phyloP scores from a whole-genome alignment of 2,113 vertebrate genomes.

The Zeus faber region DNA sequence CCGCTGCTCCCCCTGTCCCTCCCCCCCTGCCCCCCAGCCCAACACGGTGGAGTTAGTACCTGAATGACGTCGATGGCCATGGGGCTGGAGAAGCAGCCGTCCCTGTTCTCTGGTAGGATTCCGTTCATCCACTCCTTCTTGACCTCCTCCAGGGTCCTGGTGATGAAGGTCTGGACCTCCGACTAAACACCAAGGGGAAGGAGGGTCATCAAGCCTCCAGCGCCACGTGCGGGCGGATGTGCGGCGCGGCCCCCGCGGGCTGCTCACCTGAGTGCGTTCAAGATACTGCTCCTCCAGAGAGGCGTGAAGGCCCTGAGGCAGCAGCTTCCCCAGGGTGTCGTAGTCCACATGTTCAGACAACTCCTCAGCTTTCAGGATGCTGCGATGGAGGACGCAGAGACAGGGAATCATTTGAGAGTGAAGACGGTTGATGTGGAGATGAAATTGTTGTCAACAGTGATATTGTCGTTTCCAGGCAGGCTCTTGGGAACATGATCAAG shows the following conservation, averaged over 20 bases:
- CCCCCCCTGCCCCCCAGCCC: too few relatives aligned
- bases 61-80: slow-evolving; percentile 84
- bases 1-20: too few relatives aligned
- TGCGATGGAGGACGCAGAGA: slow-evolving; percentile 53
- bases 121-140: slow-evolving; percentile 70
- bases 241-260: neutral
- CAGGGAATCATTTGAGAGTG: neutral
- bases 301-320: slow-evolving; percentile 64
- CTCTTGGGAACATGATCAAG: too few relatives aligned
- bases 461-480: too few relatives aligned
- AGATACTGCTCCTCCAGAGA: slow-evolving; percentile 79
- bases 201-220: neutral
- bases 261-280: slow-evolving; percentile 70
- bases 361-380: slow-evolving; percentile 72
- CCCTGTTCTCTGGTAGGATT: slow-evolving; percentile 63
- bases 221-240: neutral
- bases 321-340: slow-evolving; percentile 74
- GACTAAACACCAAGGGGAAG: slow-evolving; percentile 28
- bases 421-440: neutral
- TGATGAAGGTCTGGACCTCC: slow-evolving; percentile 49
- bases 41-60: slow-evolving; percentile 60
- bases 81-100: slow-evolving; percentile 75
- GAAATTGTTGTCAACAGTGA: too few relatives aligned
- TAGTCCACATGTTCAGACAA: slow-evolving; percentile 66
- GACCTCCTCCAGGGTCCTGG: slow-evolving; percentile 68